Evolutionary conservation across 1,140 invertebrate species (phyloP).

Genomic region (Glomeris maerens): DNA sequence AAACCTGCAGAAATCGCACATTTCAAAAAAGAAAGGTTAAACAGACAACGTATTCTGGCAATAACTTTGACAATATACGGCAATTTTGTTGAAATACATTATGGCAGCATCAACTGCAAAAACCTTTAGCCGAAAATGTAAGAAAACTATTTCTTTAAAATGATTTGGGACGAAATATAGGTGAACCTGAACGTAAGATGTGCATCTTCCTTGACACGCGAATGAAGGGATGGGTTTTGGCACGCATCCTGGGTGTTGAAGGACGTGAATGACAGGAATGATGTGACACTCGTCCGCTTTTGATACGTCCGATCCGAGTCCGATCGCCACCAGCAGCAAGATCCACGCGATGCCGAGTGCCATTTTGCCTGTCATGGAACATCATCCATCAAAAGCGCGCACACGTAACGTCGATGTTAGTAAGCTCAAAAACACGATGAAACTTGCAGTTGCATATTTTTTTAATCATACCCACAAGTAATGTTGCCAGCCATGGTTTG

Average conservation of each 20-base stretch:
- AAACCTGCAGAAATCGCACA: conserved; percentile 45
- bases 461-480: no score
- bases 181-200: conserved; percentile 84
- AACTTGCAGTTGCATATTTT: no score
- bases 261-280: conserved; percentile 77
- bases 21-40: conserved; percentile 1
- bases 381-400: no score
- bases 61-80: no score
- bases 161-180: no score
- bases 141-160: conserved; percentile 1
- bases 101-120: no score
- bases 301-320: background rate
- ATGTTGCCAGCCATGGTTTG: no score
- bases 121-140: background rate
- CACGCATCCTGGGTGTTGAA: conserved; percentile 80
- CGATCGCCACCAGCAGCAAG: background rate
- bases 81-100: no score
- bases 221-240: conserved; percentile 86
- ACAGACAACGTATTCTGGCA: no score
- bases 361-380: background rate
- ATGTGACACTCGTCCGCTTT: conserved; percentile 68
- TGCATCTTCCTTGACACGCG: conserved; percentile 77
- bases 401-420: background rate
- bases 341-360: background rate
- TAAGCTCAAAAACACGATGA: background rate